These are phyloP conservation scores for Danio choprae DNA, from an alignment of 2,797 vertebrate genomes.

Conservation along the genomic window DNA sequence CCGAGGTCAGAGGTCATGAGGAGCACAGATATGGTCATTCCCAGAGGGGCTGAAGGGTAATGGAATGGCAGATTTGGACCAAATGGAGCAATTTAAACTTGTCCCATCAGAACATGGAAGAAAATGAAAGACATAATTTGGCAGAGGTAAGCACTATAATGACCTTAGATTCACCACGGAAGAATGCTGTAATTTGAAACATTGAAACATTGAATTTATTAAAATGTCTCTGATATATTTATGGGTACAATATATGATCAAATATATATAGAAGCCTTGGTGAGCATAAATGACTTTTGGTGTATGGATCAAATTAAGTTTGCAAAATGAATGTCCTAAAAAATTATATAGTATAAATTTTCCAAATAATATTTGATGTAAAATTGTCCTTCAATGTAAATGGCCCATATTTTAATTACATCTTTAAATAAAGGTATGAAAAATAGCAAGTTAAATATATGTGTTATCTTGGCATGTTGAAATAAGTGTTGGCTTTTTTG, in stretches of 20 bases:
- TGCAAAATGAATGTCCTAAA: too few species aligned
- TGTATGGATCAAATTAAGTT: too few species aligned
- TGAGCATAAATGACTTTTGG: too few species aligned
- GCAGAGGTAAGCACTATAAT: slow-evolving; percentile 63
- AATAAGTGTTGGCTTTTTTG: too few species aligned
- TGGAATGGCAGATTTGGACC: slow-evolving; percentile 81
- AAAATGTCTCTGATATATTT: not conserved
- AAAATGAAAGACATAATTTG: slow-evolving; percentile 68
- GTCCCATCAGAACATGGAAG: slow-evolving; percentile 64
- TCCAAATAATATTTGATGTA: too few species aligned
- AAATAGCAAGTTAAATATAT: too few species aligned
- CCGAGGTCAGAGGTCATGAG: slow-evolving; percentile 84
- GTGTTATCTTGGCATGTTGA: too few species aligned
- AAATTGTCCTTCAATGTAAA: too few species aligned
- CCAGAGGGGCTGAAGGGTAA: slow-evolving; percentile 81
- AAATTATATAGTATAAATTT: too few species aligned
- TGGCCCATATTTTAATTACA: too few species aligned
- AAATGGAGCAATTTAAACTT: slow-evolving; percentile 74
- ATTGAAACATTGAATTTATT: slow-evolving; percentile 15
- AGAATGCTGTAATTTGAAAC: slow-evolving; percentile 66
- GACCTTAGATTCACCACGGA: slow-evolving; percentile 65
- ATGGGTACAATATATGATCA: not conserved
- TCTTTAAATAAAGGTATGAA: too few species aligned
- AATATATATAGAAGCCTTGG: too few species aligned
- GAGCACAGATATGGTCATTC: slow-evolving; percentile 77